A percentile compares a stretch with the other conserved stretches of the same genome.
Evolutionary conservation across 2,888 invertebrate genomes (phyloP).

Genomic region (Pomacea canaliculata): DNA sequence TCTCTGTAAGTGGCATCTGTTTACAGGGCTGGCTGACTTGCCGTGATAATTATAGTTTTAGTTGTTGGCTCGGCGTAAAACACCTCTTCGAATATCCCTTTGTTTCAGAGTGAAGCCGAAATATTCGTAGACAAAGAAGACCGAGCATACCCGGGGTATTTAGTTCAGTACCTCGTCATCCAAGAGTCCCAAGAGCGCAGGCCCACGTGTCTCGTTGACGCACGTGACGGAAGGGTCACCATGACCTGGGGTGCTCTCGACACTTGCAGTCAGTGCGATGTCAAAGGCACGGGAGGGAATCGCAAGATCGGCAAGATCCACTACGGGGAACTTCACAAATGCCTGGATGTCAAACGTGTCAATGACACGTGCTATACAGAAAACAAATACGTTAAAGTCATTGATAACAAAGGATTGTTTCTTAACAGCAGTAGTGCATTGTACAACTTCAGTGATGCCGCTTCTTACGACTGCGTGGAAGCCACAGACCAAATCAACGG

Average conservation of each 20-base stretch:
- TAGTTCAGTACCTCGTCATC: constrained; percentile 13
- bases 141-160: constrained; percentile 5
- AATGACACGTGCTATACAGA: constrained; percentile 41
- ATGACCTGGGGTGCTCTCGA: constrained; percentile 18
- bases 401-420: constrained; percentile 38
- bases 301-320: constrained; percentile 40
- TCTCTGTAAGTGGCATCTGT: too few species aligned
- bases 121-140: constrained; percentile 5
- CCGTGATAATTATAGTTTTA: too few species aligned
- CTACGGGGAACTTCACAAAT: constrained; percentile 37
- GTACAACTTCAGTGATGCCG: constrained; percentile 26
- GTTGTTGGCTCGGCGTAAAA: too few species aligned
- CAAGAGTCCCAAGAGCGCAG: background rate
- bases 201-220: constrained; percentile 11
- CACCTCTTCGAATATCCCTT: too few species aligned
- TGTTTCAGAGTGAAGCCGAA: background rate
- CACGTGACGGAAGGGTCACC: constrained; percentile 4
- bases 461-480: constrained; percentile 38
- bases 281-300: constrained; percentile 40
- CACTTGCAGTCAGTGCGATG: background rate
- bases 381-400: constrained; percentile 44
- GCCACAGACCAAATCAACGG: constrained; percentile 43
- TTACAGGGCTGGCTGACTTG: too few species aligned
- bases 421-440: constrained; percentile 1
- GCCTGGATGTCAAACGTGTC: constrained; percentile 28